A percentile compares a stretch with the other conserved stretches of the same genome.
These are phyloP conservation scores for Macropodus opercularis DNA, from an alignment of 2,797 vertebrate species.

Conservation along the genomic window DNA sequence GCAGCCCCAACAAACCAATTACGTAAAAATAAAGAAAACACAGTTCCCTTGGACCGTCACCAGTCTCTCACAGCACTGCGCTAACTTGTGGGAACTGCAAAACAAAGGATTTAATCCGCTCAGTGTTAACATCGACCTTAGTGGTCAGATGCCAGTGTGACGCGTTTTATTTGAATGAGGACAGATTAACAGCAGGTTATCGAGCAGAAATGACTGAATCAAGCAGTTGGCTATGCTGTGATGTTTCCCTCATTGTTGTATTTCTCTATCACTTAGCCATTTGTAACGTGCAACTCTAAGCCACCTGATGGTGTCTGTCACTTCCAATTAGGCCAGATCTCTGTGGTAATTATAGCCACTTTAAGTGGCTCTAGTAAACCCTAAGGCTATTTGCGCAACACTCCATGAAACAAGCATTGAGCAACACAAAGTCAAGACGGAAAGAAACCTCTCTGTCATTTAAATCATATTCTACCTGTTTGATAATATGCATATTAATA, in stretches of 20 bases:
- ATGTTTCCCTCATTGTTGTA: constrained; percentile 19
- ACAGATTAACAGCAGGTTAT: constrained; percentile 38
- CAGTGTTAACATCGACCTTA: constrained; percentile 39
- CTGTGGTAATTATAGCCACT: constrained; percentile 75
- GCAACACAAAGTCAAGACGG: background rate
- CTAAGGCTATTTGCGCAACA: constrained; percentile 60
- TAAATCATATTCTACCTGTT: constrained; percentile 13
- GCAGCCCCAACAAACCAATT: background rate
- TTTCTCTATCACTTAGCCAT: constrained; percentile 32
- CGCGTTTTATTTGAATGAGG: constrained; percentile 41
- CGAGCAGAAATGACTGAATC: constrained; percentile 22
- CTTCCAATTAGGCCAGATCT: constrained; percentile 80
- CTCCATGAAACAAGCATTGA: constrained; percentile 55
- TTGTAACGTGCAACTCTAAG: constrained; percentile 53
- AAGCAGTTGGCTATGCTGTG: background rate
- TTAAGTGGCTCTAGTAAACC: constrained; percentile 67
- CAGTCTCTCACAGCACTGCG: constrained; percentile 5
- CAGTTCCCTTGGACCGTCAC: constrained; percentile 16
- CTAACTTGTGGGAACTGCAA: constrained; percentile 45
- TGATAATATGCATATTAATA: constrained; percentile 6
- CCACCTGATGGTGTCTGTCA: constrained; percentile 85
- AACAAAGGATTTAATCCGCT: constrained; percentile 72
- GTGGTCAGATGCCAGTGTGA: constrained; percentile 10
- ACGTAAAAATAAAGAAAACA: constrained; percentile 18
- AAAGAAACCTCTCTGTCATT: constrained; percentile 8